Conservation (phyloP, 2,888 invertebrate genomes). For the Mythimna albipuncta region DNA sequence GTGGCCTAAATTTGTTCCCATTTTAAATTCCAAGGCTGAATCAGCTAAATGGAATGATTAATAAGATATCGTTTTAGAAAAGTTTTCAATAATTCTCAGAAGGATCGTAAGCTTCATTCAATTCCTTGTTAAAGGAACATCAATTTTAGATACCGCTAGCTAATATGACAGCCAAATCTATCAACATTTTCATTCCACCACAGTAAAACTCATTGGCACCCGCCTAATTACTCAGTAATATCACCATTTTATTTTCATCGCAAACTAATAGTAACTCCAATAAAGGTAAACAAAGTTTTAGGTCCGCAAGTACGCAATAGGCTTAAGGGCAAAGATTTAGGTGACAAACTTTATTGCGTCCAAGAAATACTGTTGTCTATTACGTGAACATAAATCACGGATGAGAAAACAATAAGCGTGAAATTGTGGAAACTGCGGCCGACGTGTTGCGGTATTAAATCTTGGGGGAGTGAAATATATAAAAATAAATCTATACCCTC, state of each 20-base stretch:
- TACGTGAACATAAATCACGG: slow-evolving; percentile 89
- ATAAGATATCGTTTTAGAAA: neutral
- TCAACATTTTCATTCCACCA: neutral
- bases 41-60: neutral
- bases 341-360: slow-evolving; percentile 90
- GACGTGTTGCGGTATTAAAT: slow-evolving; percentile 88
- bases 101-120: neutral
- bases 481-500: slow-evolving; percentile 88
- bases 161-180: neutral
- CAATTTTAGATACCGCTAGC: neutral
- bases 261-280: slow-evolving; percentile 42
- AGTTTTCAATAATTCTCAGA: neutral
- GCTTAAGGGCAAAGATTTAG: slow-evolving; percentile 89
- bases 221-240: slow-evolving; percentile 4
- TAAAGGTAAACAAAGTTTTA: slow-evolving; percentile 61
- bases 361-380: slow-evolving; percentile 89
- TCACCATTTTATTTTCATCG: slow-evolving; percentile 22
- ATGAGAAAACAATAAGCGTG: slow-evolving; percentile 91
- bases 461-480: slow-evolving; percentile 90
- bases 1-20: neutral
- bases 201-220: neutral
- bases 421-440: slow-evolving; percentile 90
- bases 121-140: neutral
- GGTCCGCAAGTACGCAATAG: slow-evolving; percentile 78
- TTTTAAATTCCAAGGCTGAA: neutral